phyloP scores from a whole-genome alignment of 2,888 invertebrate genomes.

The Blastobasis lacticolella region DNA sequence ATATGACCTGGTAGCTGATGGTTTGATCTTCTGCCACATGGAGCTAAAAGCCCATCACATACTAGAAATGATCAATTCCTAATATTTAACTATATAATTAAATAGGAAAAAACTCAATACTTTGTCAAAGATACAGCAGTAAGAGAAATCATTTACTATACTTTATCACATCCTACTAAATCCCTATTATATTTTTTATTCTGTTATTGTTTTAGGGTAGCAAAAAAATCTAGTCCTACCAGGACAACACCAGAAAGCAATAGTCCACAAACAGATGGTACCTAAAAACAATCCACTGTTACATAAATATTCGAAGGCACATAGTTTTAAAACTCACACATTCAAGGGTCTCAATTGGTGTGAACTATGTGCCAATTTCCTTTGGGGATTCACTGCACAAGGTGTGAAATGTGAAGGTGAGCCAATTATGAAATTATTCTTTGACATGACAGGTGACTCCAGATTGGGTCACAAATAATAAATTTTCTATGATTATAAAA shows the following conservation, averaged over 20 bases:
- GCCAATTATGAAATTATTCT: not conserved
- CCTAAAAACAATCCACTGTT: conserved; percentile 51
- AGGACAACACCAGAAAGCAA: conserved; percentile 32
- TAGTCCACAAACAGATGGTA: conserved; percentile 23
- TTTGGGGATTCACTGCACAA: conserved; percentile 96
- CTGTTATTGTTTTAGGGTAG: conserved; percentile 31
- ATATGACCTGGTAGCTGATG: conserved; percentile 91
- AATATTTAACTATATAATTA: conserved; percentile 85
- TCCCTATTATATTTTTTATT: not conserved
- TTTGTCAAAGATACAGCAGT: conserved; percentile 69
- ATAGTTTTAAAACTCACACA: conserved; percentile 84
- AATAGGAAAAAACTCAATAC: conserved; percentile 81
- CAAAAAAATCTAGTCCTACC: conserved; percentile 42
- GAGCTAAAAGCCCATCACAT: conserved; percentile 89
- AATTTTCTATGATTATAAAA: too few species aligned
- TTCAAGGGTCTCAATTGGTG: conserved; percentile 96
- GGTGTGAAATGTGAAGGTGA: conserved; percentile 92
- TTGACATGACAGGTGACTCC: too few species aligned
- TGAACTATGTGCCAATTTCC: conserved; percentile 94
- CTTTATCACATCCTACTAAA: too few species aligned
- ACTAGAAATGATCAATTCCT: conserved; percentile 86
- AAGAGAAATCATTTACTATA: conserved; percentile 18
- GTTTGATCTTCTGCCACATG: conserved; percentile 92
- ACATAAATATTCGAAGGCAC: conserved; percentile 77
- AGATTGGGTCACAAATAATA: too few species aligned